Evolutionary conservation across 2,888 invertebrate species (phyloP), one percentile per base, ranked within the genome.

Genomic region (Palloptera scutellata): DNA sequence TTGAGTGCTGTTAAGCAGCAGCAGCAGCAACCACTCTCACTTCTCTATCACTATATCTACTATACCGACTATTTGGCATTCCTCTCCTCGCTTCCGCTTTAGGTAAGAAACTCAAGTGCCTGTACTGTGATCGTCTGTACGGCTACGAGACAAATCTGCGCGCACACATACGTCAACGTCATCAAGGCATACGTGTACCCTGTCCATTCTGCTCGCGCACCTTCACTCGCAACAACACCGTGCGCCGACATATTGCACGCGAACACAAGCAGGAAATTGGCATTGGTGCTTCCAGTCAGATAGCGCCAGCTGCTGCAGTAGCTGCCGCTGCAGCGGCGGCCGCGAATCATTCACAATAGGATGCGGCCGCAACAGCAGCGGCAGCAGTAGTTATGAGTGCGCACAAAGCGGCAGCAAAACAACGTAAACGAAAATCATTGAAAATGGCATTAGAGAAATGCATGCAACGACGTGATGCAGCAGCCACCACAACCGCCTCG

Each of bases 31-130:
- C n/a, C n/a, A n/a, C n/a, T n/a, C n/a, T n/a, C n/a, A n/a, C n/a
- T n/a, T n/a, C n/a, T n/a, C n/a, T n/a, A n/a, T n/a, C n/a, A n/a
- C n/a, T n/a, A n/a, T n/a, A n/a, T n/a, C n/a, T n/a, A n/a, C n/a
- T n/a, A n/a, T n/a, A n/a, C n/a, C n/a, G n/a, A n/a, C n/a, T n/a
- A n/a, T n/a, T n/a, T n/a, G n/a, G n/a, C 55, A 61, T 64, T 60
- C 9, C 54, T 60, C 51, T n/a, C 30, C 6, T n/a, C 40, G 13
- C 13, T 41, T 40, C 40, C 6, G 13, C 42, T 13, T 19, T 40
- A 94, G 95, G 94, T 81, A 95, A 94, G 86, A 95, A 95, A 86
- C 87, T 95, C 81, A 95, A 95, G 87, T 95, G 95, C 86, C 93
- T 95, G 81, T 95, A 93, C 86, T 95, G 95, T 88, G 95, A 95